Evolutionary conservation across 2,797 vertebrate genomes (phyloP).

Genomic region (Ciconia nigra): DNA sequence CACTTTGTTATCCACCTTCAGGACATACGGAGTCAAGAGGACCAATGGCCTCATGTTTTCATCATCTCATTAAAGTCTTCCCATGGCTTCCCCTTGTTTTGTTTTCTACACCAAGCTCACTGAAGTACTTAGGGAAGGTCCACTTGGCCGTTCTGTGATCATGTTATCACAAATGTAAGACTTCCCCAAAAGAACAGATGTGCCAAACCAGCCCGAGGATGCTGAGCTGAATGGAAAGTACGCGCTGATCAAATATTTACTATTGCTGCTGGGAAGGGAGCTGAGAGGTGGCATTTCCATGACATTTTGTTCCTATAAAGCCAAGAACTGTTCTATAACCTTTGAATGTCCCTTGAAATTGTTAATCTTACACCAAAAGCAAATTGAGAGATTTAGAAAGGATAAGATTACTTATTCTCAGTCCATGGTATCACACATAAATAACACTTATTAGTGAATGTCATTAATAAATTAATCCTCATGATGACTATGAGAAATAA

Average conservation of each 20-base stretch:
- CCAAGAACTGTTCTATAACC: constrained; percentile 18
- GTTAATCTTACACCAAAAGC: neutral
- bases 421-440: neutral
- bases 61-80: neutral
- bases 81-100: neutral
- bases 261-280: neutral
- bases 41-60: neutral
- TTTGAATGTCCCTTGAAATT: constrained; percentile 24
- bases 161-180: neutral
- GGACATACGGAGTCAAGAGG: neutral
- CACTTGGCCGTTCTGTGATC: neutral
- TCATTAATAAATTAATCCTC: neutral
- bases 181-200: neutral
- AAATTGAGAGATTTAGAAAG: neutral
- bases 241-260: constrained; percentile 21
- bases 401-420: neutral
- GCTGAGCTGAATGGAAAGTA: constrained; percentile 45
- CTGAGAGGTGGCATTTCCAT: neutral
- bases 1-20: neutral
- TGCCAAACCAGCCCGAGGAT: neutral
- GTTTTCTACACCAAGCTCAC: neutral
- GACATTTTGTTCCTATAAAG: constrained; percentile 52
- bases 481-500: neutral
- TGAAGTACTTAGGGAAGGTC: neutral
- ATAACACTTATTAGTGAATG: neutral